Evolutionary conservation across 2,888 invertebrate genomes (phyloP), one percentile per base, ranked within the genome.

Genomic region (Argynnis bischoffii): DNA sequence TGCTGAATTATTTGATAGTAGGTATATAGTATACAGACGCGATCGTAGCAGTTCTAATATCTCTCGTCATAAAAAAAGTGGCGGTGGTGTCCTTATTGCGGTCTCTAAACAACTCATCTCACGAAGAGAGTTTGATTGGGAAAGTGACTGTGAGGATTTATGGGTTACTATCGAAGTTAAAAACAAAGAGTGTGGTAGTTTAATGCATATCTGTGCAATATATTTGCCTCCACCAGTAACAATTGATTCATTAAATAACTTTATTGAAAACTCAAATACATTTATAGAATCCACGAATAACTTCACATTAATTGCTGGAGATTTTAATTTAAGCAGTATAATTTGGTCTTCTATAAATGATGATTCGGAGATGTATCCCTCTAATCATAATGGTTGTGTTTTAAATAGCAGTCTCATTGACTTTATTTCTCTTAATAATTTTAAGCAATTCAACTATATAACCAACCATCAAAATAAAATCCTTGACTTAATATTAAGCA

Each of bases 11-110:
- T 72, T 70, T 61, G 56, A 64, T 46, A 53, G 66, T 15, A 18
- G 66, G 8, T 70, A 71, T 63, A 18, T 21, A 2, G 63, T 73
- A 35, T 71, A 70, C 47, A 73, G 73, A 53, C 64, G 71, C 18
- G 73, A 73, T 31, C 18, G 53, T n/a, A 11, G 6, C 8, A 18
- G 6, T 18, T 53, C 53, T 18, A 13, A 3, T 53, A 13, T 8
- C 5, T n/a, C 2, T 13, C 5, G 2, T 18, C 14, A 53, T 3
- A 53, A 53, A 53, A 18, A 16, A 18, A 63, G 63, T 6, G 74
- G 74, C n/a, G 74, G 74, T 11, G 73, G 73, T 3, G 74, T 74
- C 8, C 54, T 72, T 16, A 70, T 74, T 18, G 72, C 74, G 1
- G 69, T 74, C 5, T 61, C 57, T 1, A 61, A 64, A 6, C 46